These are phyloP conservation scores for Eubasilissa splendida DNA, from an alignment of 2,888 invertebrate species.

Conservation along the genomic window DNA sequence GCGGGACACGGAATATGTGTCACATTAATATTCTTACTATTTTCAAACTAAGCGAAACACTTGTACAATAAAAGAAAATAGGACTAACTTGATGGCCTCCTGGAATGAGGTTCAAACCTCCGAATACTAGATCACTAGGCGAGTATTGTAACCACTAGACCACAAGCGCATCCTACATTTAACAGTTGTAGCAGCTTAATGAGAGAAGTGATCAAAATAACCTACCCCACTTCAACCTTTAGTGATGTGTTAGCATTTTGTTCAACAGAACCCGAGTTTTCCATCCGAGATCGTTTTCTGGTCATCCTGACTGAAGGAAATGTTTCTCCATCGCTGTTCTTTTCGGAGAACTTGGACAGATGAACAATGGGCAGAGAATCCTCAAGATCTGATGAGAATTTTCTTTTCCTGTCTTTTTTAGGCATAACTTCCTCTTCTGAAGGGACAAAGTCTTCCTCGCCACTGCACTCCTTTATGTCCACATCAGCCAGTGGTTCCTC, in stretches of 20 bases:
- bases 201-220: background rate
- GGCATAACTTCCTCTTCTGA: conserved; percentile 31
- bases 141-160: too few relatives aligned
- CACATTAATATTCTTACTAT: too few relatives aligned
- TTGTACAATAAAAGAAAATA: too few relatives aligned
- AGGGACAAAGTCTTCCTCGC: conserved; percentile 33
- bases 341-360: conserved; percentile 27
- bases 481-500: conserved; percentile 4
- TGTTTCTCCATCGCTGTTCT: conserved; percentile 8
- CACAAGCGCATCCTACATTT: too few relatives aligned
- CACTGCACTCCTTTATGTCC: conserved; percentile 21
- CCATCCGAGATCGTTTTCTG: conserved; percentile 52
- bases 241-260: conserved; percentile 5
- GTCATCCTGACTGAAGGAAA: conserved; percentile 38
- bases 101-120: too few relatives aligned
- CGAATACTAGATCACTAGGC: too few relatives aligned
- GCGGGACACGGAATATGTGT: too few relatives aligned
- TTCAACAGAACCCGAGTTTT: background rate
- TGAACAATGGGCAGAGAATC: conserved; percentile 44
- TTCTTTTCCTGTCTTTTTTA: conserved; percentile 41
- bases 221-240: conserved; percentile 32
- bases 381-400: conserved; percentile 40
- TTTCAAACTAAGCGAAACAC: too few relatives aligned
- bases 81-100: too few relatives aligned
- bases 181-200: too few relatives aligned